Conservation (phyloP, 64 coral and sea anemone species). For the Astreopora myriophthalma region DNA sequence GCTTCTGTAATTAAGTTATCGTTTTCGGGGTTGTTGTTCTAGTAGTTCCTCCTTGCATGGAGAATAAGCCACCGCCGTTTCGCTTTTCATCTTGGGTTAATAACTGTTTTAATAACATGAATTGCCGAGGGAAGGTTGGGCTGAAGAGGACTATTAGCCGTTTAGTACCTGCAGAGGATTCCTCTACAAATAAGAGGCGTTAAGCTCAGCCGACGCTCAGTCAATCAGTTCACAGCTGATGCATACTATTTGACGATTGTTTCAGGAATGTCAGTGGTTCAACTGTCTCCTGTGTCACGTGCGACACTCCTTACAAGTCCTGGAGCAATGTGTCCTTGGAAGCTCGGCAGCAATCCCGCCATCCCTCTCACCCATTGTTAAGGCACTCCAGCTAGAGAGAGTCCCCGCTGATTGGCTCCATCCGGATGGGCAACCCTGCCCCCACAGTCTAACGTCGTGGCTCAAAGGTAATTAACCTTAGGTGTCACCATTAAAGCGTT, state of each 20-base stretch:
- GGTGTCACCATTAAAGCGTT: background rate
- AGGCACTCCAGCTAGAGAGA: slow-evolving; percentile 62
- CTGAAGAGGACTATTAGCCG: no score
- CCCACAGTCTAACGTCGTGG: slow-evolving; percentile 85
- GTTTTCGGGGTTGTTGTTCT: no score
- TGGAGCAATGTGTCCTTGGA: slow-evolving; percentile 86
- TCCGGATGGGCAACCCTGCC: slow-evolving; percentile 72
- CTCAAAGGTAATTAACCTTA: slow-evolving; percentile 56
- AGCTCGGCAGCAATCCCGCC: slow-evolving; percentile 70
- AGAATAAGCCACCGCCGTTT: no score
- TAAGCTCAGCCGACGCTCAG: background rate
- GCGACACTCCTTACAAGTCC: slow-evolving; percentile 71
- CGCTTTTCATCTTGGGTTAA: no score
- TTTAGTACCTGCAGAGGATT: no score
- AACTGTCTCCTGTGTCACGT: slow-evolving; percentile 84
- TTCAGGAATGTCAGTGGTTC: slow-evolving; percentile 97
- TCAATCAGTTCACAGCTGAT: background rate
- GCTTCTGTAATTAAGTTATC: no score
- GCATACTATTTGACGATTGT: background rate
- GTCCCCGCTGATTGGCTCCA: slow-evolving; percentile 86
- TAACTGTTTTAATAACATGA: no score
- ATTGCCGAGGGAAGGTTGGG: no score
- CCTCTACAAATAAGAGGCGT: no score
- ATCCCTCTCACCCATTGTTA: slow-evolving; percentile 46
- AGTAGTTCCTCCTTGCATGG: no score